Evolutionary conservation across 1,140 invertebrate species (phyloP).

Genomic region (Elysia chlorotica): DNA sequence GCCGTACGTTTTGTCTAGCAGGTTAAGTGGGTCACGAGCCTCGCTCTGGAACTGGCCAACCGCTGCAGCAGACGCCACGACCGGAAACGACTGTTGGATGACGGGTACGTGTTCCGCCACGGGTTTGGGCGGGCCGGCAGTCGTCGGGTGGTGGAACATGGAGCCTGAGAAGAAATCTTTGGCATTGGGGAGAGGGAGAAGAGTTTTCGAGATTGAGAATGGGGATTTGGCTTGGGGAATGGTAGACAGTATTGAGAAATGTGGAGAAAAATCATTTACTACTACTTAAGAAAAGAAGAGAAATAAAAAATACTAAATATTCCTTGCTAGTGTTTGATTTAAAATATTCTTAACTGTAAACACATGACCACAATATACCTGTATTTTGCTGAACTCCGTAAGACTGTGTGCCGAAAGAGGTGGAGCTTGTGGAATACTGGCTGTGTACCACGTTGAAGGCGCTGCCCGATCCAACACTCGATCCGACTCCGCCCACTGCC

Average conservation of each 20-base stretch:
- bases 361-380: too few species aligned
- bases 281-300: too few species aligned
- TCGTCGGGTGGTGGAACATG: too few species aligned
- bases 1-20: constrained; percentile 49
- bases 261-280: too few species aligned
- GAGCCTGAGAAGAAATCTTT: constrained; percentile 40
- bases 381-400: constrained; percentile 21
- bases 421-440: constrained; percentile 19
- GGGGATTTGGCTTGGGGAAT: too few species aligned
- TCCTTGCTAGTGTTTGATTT: too few species aligned
- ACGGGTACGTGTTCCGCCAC: constrained; percentile 55
- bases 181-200: background rate
- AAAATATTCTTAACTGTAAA: too few species aligned
- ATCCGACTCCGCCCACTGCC: background rate
- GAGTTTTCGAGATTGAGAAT: too few species aligned
- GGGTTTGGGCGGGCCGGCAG: constrained; percentile 39
- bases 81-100: constrained; percentile 41
- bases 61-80: constrained; percentile 32
- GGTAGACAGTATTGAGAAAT: too few species aligned
- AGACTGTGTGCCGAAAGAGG: too few species aligned
- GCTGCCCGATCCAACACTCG: constrained; percentile 39
- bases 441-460: constrained; percentile 55
- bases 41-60: constrained; percentile 33
- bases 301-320: too few species aligned
- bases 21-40: constrained; percentile 43